Conservation (phyloP, 2,113 vertebrate genomes). For the Carassius carassius region DNA sequence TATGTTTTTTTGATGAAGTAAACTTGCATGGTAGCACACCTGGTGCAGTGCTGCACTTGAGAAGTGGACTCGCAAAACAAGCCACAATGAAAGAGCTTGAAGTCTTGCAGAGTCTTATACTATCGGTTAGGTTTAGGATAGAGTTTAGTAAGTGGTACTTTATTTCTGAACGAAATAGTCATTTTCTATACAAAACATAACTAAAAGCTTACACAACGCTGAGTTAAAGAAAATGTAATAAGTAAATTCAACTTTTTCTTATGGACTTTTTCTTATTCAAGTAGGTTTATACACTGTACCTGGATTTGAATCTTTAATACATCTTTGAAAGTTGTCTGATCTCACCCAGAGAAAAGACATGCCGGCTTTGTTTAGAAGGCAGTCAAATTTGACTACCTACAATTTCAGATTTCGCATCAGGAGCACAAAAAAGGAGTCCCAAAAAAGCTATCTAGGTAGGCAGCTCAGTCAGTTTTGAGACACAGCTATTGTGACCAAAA, state of each 20-base stretch:
- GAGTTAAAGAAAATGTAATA: too few relatives aligned
- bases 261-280: background rate
- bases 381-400: background rate
- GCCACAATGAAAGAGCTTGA: too few relatives aligned
- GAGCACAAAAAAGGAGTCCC: background rate
- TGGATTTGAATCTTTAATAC: background rate
- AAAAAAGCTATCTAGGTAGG: background rate
- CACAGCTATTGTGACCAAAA: constrained; percentile 11
- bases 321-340: background rate
- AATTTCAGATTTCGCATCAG: background rate
- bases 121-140: too few relatives aligned
- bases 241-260: background rate
- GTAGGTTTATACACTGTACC: background rate
- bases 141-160: too few relatives aligned
- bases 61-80: too few relatives aligned
- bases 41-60: background rate
- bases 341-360: background rate
- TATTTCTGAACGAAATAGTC: too few relatives aligned
- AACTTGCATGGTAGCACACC: background rate
- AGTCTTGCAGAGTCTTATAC: too few relatives aligned
- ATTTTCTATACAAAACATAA: too few relatives aligned
- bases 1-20: background rate
- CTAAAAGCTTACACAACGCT: too few relatives aligned
- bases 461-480: background rate
- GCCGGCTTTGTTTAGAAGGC: background rate